Evolutionary conservation across 2,888 invertebrate genomes (phyloP), one percentile per base, ranked within the genome.

Genomic region (Eurois occulta): DNA sequence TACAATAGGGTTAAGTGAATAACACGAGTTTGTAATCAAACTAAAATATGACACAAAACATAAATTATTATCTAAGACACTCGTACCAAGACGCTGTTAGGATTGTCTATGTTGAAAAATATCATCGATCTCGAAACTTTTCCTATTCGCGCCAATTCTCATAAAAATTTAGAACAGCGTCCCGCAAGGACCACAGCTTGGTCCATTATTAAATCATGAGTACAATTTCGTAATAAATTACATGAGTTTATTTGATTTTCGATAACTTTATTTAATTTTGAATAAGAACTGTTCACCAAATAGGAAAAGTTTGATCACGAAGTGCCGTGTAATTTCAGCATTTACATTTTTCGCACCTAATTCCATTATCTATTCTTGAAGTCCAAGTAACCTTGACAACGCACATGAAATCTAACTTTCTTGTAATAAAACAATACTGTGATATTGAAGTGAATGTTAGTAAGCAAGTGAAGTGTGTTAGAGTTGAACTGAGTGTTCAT

Each of bases 71-170:
- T 90, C 93, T 94, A 95, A 94, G 88, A 91, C 96, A 96, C 96
- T 96, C 96, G 96, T 96, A 96, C 96, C 94, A 96, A 95, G 96
- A 96, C 96, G 96, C 96, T 96, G 96, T 96, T 96, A 96, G 94
- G 93, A 88, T 82, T 91, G 91, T 91, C 92, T 91, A 91, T 88
- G 91, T 91, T 91, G 87, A 88, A 87, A 86, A 87, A 87, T 89
- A 85, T 86, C 72, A 88, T 87, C 92, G 91, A 90, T 88, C 86
- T 93, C 93, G 87, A 91, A 90, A 91, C 92, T 91, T 92, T 92
- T 91, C 91, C 88, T 90, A 91, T 88, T 88, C 80, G 16, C 74
- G 28, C 35, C 13, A 21, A 75, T 64, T 65, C 13, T 67, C n/a
- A 75, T 67, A 41, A 38, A 67, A 72, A 43, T 77, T 52, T 60